Base-by-base conservation (phyloP, 2,888 invertebrate genomes). In the Alitta virens region DNA sequence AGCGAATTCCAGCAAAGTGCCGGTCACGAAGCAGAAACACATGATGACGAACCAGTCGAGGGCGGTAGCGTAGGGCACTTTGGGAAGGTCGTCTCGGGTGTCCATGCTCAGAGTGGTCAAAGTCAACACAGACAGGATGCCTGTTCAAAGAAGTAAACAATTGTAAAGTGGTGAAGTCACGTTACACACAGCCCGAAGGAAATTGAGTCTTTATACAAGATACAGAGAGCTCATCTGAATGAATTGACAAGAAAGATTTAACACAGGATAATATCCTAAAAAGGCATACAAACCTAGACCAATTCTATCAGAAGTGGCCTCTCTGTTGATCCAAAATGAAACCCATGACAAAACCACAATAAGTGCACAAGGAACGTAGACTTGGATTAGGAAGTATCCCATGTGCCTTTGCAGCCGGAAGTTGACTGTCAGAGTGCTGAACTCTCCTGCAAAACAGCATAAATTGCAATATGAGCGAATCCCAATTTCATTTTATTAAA, bases 261-360 rank as follows among this genome's bases (percentile, higher is more conserved):
- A n/a, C n/a, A n/a, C n/a, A n/a, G n/a, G n/a, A n/a, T n/a, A n/a
- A n/a, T n/a, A n/a, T n/a, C n/a, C n/a, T n/a, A n/a, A n/a, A n/a
- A n/a, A n/a, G n/a, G n/a, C 12, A 33, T 33, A 33, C 33, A 33
- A 33, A 33, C 33, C 33, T 7, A 33, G 33, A 33, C 33, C 33
- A 33, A 33, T 92, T 33, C 96, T 87, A 80, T 96, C 96, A 63
- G 94, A 93, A 0, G 92, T 92, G 0, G 92, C 92, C 85, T 97
- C 96, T 33, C 96, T 88, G 83, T 96, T 95, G 73, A 96, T 93
- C 94, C 94, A 96, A 80, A 96, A 96, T 0, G 94, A 94, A 0
- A 96, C 94, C 95, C 95, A 96, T 0, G 94, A 95, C 5, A 96
- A 85, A 16, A 95, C 91, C 1, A 96, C 95, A 68, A 96, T 94